Percentiles rank a stretch among this genome's conserved stretches.
Conservation (phyloP, 2,113 vertebrate species). For the Neopipo cinnamomea region DNA sequence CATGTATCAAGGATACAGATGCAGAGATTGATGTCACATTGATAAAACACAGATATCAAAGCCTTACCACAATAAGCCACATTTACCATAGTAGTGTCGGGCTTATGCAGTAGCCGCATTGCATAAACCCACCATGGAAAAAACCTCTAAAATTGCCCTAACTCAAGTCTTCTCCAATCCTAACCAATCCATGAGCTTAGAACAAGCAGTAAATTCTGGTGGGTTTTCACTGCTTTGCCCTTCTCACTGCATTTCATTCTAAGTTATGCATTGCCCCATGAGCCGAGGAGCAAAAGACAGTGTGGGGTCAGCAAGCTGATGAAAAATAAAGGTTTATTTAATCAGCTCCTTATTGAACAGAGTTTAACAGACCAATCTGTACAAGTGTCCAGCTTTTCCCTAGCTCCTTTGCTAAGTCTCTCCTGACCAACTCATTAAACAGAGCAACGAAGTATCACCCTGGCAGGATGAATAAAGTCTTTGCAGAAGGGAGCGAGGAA, state of each 20-base stretch:
- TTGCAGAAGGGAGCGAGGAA: not conserved
- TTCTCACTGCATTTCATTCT: not conserved
- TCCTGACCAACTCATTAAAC: conserved; percentile 13
- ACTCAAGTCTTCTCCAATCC: not conserved
- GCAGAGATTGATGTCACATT: not conserved
- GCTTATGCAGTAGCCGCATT: not conserved
- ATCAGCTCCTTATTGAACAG: not conserved
- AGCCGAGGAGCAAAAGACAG: not conserved
- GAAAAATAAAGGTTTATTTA: not conserved
- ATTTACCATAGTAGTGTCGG: not conserved
- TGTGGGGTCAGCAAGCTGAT: not conserved
- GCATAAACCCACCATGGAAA: not conserved
- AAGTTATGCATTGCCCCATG: not conserved
- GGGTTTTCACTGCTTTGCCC: not conserved
- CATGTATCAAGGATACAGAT: not conserved
- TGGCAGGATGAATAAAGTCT: not conserved
- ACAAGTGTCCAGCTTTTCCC: not conserved
- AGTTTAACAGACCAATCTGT: not conserved
- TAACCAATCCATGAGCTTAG: not conserved
- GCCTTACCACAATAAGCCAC: not conserved
- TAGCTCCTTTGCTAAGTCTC: not conserved
- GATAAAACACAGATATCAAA: not conserved
- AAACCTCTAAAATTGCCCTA: not conserved
- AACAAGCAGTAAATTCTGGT: not conserved
- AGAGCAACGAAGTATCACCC: not conserved